Evolutionary conservation across 2,113 vertebrate species (phyloP).

Genomic region (Oryzias melastigma): DNA sequence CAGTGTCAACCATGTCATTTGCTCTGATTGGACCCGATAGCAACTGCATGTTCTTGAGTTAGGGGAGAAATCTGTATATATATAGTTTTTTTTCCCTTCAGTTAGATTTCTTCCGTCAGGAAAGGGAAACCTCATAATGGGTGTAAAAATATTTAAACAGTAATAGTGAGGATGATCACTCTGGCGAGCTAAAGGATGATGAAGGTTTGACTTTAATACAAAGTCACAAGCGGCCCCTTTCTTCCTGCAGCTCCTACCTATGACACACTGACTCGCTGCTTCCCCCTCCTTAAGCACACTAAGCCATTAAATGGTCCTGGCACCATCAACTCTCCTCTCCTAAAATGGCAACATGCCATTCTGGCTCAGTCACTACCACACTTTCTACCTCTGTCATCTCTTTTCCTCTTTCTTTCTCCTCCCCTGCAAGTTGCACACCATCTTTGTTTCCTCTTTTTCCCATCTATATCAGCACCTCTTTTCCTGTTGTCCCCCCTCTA

Average conservation of each 20-base stretch:
- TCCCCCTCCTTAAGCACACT: conserved; percentile 29
- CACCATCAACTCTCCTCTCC: conserved; percentile 29
- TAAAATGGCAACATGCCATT: conserved; percentile 36
- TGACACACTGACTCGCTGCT: conserved; percentile 15
- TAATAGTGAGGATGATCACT: no score
- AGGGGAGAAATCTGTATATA: background rate
- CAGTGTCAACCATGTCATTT: conserved; percentile 35
- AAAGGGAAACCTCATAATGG: background rate
- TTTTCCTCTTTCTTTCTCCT: background rate
- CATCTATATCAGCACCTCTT: conserved; percentile 11
- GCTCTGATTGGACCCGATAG: conserved; percentile 27
- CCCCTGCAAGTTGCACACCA: conserved; percentile 5
- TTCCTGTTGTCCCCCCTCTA: background rate
- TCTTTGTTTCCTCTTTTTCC: background rate
- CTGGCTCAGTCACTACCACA: conserved; percentile 27
- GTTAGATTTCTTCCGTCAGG: conserved; percentile 11
- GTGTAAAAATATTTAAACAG: no score
- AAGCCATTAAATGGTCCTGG: conserved; percentile 51
- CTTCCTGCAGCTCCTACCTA: conserved; percentile 1
- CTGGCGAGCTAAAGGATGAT: conserved; percentile 2
- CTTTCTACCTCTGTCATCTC: conserved; percentile 14
- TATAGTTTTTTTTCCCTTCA: background rate
- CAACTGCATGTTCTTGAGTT: conserved; percentile 22
- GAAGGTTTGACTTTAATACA: background rate
- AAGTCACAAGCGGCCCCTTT: background rate